Conservation (phyloP, 2,113 vertebrate species). For the Daboia siamensis region DNA sequence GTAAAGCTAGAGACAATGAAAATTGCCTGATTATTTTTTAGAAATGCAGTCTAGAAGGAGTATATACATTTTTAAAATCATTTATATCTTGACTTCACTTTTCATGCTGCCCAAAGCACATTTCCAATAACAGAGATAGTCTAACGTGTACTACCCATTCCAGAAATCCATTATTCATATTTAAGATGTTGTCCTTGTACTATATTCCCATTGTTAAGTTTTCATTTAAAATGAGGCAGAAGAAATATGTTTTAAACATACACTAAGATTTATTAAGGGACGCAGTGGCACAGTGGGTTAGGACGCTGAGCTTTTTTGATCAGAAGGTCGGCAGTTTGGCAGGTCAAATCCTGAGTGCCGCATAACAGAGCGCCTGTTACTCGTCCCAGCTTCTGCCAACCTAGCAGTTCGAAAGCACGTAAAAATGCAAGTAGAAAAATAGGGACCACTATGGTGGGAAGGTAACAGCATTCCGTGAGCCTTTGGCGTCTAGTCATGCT, state of each 20-base stretch:
- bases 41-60: background rate
- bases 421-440: too few relatives aligned
- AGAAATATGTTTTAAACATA: background rate
- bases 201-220: background rate
- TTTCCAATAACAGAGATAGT: background rate
- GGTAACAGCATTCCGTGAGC: too few relatives aligned
- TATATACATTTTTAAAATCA: background rate
- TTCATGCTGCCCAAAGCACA: background rate
- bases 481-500: too few relatives aligned
- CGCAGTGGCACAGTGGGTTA: too few relatives aligned
- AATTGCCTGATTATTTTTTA: background rate
- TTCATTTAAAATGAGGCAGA: background rate
- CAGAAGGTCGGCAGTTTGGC: too few relatives aligned
- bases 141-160: background rate
- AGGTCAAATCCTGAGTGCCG: too few relatives aligned
- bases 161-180: conserved; percentile 1
- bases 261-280: conserved; percentile 4
- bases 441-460: too few relatives aligned
- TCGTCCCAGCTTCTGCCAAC: too few relatives aligned
- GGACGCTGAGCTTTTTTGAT: too few relatives aligned
- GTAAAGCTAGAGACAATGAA: background rate
- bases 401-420: too few relatives aligned
- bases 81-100: background rate
- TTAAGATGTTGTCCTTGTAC: accelerated
- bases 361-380: too few relatives aligned